A percentile compares a stretch with the other conserved stretches of the same genome.
phyloP scores from a whole-genome alignment of 2,888 invertebrate genomes.

The Bimastos eiseni region DNA sequence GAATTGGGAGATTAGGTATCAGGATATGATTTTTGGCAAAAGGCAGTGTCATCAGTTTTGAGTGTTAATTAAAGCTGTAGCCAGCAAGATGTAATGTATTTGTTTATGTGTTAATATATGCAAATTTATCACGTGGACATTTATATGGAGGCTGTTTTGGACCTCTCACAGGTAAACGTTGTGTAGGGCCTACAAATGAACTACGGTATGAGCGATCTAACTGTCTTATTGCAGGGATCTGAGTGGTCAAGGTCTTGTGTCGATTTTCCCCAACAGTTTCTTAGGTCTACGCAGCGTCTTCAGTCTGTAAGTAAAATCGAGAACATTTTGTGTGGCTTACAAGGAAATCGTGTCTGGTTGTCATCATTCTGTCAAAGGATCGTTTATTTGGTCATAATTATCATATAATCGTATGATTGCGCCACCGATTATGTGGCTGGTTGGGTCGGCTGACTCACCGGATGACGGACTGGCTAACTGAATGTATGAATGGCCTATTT shows the following conservation, averaged over 20 bases:
- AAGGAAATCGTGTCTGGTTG: not conserved
- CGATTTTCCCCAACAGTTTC: constrained; percentile 56
- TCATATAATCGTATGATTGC: not conserved
- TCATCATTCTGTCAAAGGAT: not conserved
- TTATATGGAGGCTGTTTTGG: not conserved
- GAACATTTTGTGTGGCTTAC: constrained; percentile 22
- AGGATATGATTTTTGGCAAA: too few relatives aligned
- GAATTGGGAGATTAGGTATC: too few relatives aligned
- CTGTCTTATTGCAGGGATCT: constrained; percentile 52
- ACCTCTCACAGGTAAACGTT: not conserved
- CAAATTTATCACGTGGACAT: not conserved
- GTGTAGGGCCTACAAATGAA: not conserved
- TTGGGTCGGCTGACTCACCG: not conserved
- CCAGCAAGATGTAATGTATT: not conserved
- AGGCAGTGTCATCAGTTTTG: too few relatives aligned
- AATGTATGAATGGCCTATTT: not conserved
- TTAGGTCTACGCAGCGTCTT: constrained; percentile 56
- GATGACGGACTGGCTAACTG: not conserved
- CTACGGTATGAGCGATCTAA: not conserved
- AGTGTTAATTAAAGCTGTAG: too few relatives aligned
- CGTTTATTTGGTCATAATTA: not conserved
- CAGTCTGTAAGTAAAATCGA: constrained; percentile 53
- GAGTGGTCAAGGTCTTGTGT: constrained; percentile 53
- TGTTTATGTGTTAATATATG: not conserved
- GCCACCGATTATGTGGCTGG: not conserved